A percentile compares a stretch with the other conserved stretches of the same genome.
phyloP scores from a whole-genome alignment of 2,888 invertebrate species.

The Parasteatoda lunata region DNA sequence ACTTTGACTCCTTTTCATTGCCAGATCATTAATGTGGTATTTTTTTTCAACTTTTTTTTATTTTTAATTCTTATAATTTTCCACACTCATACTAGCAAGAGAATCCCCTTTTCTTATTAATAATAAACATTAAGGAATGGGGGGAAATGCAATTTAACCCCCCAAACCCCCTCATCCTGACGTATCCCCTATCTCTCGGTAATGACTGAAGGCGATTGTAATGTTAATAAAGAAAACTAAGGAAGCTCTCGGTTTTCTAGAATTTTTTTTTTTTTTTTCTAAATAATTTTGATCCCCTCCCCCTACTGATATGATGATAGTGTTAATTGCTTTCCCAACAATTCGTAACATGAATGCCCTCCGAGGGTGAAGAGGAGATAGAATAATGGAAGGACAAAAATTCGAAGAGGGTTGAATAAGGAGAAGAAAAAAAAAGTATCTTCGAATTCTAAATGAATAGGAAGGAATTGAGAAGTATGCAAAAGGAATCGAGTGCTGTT shows the following conservation, averaged over 20 bases:
- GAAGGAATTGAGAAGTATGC: constrained; percentile 39
- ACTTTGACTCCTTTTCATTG: constrained; percentile 65
- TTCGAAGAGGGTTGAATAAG: constrained; percentile 41
- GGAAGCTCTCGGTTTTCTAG: background rate
- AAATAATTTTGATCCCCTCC: constrained; percentile 3
- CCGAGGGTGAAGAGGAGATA: background rate
- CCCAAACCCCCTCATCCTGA: background rate
- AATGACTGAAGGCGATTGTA: constrained; percentile 66
- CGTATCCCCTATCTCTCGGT: constrained; percentile 17
- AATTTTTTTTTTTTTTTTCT: constrained; percentile 4
- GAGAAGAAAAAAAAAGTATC: constrained; percentile 6
- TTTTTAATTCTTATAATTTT: constrained; percentile 50
- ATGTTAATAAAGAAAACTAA: constrained; percentile 66
- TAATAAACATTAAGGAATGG: constrained; percentile 64
- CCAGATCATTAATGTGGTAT: constrained; percentile 59
- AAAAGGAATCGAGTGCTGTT: constrained; percentile 10
- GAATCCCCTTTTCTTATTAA: constrained; percentile 64
- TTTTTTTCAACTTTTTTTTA: constrained; percentile 28
- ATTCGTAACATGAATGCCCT: constrained; percentile 52
- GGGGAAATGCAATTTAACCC: constrained; percentile 51
- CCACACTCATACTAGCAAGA: constrained; percentile 36
- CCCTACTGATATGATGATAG: constrained; percentile 48
- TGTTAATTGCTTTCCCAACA: constrained; percentile 66
- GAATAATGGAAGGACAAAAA: constrained; percentile 33
- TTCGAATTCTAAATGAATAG: constrained; percentile 60